phyloP scores from a whole-genome alignment of 1,140 invertebrate genomes.

The Wasmannia auropunctata region DNA sequence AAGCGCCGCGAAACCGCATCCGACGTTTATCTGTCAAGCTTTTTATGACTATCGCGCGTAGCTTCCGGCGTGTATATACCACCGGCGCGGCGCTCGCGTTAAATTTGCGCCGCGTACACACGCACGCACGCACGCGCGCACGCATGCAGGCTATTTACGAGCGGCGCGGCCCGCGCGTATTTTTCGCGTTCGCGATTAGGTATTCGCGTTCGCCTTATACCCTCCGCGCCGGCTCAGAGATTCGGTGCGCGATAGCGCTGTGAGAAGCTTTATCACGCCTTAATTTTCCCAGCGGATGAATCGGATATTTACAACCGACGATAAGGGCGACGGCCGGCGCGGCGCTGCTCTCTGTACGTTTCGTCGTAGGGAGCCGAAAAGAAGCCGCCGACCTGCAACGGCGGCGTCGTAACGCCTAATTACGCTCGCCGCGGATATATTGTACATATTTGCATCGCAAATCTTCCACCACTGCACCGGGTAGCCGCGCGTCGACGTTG shows the following conservation, averaged over 20 bases:
- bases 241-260: slow-evolving; percentile 23
- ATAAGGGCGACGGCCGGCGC: slow-evolving; percentile 21
- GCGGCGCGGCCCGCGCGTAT: slow-evolving; percentile 8
- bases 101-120: slow-evolving; percentile 41
- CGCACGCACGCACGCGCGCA: background rate
- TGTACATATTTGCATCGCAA: slow-evolving; percentile 59
- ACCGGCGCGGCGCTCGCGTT: slow-evolving; percentile 42
- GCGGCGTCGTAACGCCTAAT: slow-evolving; percentile 47
- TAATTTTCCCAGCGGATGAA: slow-evolving; percentile 39
- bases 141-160: slow-evolving; percentile 22
- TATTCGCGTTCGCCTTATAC: background rate
- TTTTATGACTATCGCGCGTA: slow-evolving; percentile 59
- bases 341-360: slow-evolving; percentile 22
- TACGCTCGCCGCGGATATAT: slow-evolving; percentile 37
- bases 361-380: slow-evolving; percentile 22
- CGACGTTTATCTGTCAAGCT: slow-evolving; percentile 48
- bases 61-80: slow-evolving; percentile 52
- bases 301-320: slow-evolving; percentile 44
- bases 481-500: slow-evolving; percentile 28
- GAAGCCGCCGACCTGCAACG: slow-evolving; percentile 3
- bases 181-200: slow-evolving; percentile 19
- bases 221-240: background rate
- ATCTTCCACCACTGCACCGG: background rate
- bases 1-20: slow-evolving; percentile 31
- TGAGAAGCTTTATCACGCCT: slow-evolving; percentile 23